Conservation (phyloP, 2,797 vertebrate genomes). For the Fundulus diaphanus region DNA sequence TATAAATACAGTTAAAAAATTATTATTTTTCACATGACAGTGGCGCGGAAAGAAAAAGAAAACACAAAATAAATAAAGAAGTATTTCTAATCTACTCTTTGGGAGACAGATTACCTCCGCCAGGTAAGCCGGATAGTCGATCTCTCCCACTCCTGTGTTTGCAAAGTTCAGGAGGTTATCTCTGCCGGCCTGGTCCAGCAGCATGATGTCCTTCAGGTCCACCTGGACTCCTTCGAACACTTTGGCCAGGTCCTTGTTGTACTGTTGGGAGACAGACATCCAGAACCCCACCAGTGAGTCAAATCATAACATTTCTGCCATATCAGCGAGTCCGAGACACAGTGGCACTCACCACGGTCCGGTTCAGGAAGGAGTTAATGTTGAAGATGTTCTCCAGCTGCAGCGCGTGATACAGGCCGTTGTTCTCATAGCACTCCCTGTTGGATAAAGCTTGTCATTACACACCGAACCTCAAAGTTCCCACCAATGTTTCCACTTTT, state of each 20-base stretch:
- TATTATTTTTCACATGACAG: background rate
- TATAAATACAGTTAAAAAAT: background rate
- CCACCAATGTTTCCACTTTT: background rate
- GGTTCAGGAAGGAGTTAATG: conserved; percentile 86
- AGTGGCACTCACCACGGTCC: conserved; percentile 83
- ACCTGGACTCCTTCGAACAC: conserved; percentile 85
- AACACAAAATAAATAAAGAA: background rate
- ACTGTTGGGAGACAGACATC: conserved; percentile 75
- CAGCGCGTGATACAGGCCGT: conserved; percentile 90
- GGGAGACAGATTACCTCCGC: conserved; percentile 81
- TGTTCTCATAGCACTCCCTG: conserved; percentile 92
- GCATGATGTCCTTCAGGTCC: conserved; percentile 81
- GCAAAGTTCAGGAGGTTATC: conserved; percentile 88
- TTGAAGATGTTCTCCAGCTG: conserved; percentile 91
- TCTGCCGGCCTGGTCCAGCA: conserved; percentile 87
- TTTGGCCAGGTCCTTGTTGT: conserved; percentile 83
- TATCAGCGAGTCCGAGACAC: background rate
- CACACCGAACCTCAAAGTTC: background rate
- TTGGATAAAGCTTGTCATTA: conserved; percentile 21
- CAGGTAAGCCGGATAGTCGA: conserved; percentile 85
- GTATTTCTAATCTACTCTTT: background rate
- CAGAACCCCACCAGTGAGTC: conserved; percentile 2
- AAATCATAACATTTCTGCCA: fast-evolving
- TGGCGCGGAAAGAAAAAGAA: background rate
- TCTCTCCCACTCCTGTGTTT: conserved; percentile 84